A percentile compares a stretch with the other conserved stretches of the same genome.
Conservation (phyloP, 2,888 invertebrate genomes). For the Acanthococcus lagerstroemiae region DNA sequence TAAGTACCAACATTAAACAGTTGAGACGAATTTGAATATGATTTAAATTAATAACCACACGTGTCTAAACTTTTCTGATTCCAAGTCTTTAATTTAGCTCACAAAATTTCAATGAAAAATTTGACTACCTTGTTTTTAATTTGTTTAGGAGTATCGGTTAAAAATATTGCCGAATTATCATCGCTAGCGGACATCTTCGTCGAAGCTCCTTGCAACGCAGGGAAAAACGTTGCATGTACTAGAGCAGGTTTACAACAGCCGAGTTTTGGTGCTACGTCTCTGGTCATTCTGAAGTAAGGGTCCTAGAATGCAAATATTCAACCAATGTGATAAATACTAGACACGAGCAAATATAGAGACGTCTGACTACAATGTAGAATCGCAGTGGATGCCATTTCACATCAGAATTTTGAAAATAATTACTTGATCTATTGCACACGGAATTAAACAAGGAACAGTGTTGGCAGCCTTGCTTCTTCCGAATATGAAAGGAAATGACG, state of each 20-base stretch:
- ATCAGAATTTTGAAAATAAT: neutral
- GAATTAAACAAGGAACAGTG: constrained; percentile 71
- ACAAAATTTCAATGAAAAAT: neutral
- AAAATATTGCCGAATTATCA: constrained; percentile 79
- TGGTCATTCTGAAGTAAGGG: constrained; percentile 97
- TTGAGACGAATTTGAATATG: no score
- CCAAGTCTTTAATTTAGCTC: neutral
- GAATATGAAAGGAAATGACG: constrained; percentile 85
- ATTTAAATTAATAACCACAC: no score
- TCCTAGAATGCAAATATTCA: constrained; percentile 49
- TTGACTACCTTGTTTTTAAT: constrained; percentile 78
- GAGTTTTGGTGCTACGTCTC: constrained; percentile 91
- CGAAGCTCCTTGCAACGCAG: constrained; percentile 89
- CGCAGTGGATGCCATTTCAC: neutral
- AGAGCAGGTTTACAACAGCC: constrained; percentile 80
- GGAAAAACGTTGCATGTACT: constrained; percentile 79
- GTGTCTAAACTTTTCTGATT: no score
- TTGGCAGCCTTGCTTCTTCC: constrained; percentile 53
- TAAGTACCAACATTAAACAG: no score
- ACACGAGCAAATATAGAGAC: neutral
- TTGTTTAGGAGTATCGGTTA: constrained; percentile 91
- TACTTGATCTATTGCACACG: constrained; percentile 95
- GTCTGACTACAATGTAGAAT: neutral
- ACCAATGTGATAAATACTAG: neutral
- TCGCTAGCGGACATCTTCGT: constrained; percentile 99